Conservation (phyloP, 2,797 vertebrate genomes). For the Girardinus metallicus region DNA sequence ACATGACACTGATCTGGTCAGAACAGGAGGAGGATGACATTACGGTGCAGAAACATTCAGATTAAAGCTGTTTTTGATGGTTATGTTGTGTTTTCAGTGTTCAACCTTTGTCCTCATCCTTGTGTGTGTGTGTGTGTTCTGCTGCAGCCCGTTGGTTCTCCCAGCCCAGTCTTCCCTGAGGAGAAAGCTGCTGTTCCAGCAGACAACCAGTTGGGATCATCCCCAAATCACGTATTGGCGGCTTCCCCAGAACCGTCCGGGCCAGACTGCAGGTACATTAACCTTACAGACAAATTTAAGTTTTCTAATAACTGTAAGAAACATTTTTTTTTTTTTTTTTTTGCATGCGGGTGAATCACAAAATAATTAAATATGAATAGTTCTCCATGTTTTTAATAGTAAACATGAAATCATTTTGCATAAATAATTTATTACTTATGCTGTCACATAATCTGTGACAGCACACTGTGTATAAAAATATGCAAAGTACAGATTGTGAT, state of each 20-base stretch:
- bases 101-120: neutral
- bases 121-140: neutral
- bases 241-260: neutral
- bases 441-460: neutral
- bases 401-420: neutral
- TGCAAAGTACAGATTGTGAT: neutral
- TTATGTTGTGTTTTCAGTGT: neutral
- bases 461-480: neutral
- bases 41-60: slow-evolving; percentile 39
- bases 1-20: slow-evolving; percentile 71
- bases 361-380: neutral
- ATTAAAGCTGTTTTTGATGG: neutral
- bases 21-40: slow-evolving; percentile 47
- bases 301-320: neutral
- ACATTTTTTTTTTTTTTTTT: neutral
- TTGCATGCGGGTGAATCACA: neutral
- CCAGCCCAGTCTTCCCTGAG: slow-evolving; percentile 79
- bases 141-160: slow-evolving; percentile 70
- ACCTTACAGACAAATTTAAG: neutral
- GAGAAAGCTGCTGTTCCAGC: slow-evolving; percentile 30
- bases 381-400: neutral
- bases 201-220: neutral
- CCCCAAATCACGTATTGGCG: neutral
- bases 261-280: slow-evolving; percentile 21
- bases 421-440: neutral